Percentiles rank a stretch among this genome's conserved stretches.
Conservation (phyloP, 2,888 invertebrate genomes). For the Eulithis testata region DNA sequence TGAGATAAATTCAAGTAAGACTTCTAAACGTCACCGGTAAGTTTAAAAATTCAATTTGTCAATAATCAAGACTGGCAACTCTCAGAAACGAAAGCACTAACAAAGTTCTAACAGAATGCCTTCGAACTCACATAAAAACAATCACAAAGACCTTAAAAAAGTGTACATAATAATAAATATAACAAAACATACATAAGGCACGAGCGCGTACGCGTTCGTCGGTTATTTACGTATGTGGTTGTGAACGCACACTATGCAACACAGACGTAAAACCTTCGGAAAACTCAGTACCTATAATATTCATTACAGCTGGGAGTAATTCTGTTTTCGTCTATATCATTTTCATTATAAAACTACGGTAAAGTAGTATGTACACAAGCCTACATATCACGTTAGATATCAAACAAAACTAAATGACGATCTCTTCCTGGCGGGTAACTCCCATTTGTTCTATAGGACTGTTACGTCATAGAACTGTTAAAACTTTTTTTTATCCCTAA, state of each 20-base stretch:
- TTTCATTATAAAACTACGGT: too few species aligned
- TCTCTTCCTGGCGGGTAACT: too few species aligned
- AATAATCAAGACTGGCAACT: slow-evolving; percentile 31
- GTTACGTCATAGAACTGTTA: too few species aligned
- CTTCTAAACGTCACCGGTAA: neutral
- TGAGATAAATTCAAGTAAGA: neutral
- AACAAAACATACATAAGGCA: slow-evolving; percentile 47
- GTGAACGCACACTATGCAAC: slow-evolving; percentile 19
- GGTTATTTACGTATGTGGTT: slow-evolving; percentile 38
- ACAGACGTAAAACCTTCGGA: neutral
- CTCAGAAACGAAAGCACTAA: slow-evolving; percentile 26
- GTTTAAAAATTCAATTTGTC: neutral
- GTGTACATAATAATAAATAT: slow-evolving; percentile 51
- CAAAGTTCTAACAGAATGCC: slow-evolving; percentile 31
- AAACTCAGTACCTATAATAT: neutral
- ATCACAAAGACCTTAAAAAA: slow-evolving; percentile 54
- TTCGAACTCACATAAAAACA: slow-evolving; percentile 46
- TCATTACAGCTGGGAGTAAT: too few species aligned
- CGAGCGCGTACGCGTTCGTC: slow-evolving; percentile 30
- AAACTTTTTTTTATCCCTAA: too few species aligned
- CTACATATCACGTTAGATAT: too few species aligned
- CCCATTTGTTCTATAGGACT: too few species aligned
- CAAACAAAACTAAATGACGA: too few species aligned
- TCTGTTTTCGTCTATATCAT: too few species aligned
- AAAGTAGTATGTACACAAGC: too few species aligned